These are phyloP conservation scores for Tethea ocularis DNA, from an alignment of 2,888 invertebrate genomes.

Conservation along the genomic window DNA sequence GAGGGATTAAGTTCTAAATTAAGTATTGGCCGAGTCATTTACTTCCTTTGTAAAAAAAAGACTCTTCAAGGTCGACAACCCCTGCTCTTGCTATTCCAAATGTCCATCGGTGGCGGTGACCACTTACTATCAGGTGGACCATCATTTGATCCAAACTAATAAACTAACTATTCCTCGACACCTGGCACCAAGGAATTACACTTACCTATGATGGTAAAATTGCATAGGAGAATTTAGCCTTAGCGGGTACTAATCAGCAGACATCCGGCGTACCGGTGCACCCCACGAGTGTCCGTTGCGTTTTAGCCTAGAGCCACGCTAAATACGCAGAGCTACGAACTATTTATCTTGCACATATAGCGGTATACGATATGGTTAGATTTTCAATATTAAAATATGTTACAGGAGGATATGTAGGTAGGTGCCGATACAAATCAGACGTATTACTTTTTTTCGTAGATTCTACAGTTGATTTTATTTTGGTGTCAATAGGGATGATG, in stretches of 20 bases:
- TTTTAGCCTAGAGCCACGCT: conserved; percentile 3
- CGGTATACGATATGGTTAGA: not conserved
- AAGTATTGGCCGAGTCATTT: too few relatives aligned
- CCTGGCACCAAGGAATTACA: not conserved
- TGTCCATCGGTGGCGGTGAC: too few relatives aligned
- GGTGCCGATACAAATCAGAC: too few relatives aligned
- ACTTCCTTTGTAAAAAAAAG: too few relatives aligned
- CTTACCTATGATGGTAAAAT: not conserved
- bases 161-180: not conserved
- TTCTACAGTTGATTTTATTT: too few relatives aligned
- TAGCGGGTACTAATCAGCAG: not conserved
- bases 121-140: too few relatives aligned
- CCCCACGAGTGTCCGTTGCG: not conserved
- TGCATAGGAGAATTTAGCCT: not conserved
- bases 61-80: too few relatives aligned
- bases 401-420: not conserved
- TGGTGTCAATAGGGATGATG: too few relatives aligned
- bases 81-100: too few relatives aligned
- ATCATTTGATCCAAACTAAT: not conserved
- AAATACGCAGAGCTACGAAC: not conserved
- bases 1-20: not conserved
- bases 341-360: not conserved
- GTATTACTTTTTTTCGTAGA: too few relatives aligned
- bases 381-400: not conserved
- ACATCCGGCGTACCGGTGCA: not conserved